Evolutionary conservation across 2,888 invertebrate species (phyloP).

Genomic region (Sphinx pinastri): DNA sequence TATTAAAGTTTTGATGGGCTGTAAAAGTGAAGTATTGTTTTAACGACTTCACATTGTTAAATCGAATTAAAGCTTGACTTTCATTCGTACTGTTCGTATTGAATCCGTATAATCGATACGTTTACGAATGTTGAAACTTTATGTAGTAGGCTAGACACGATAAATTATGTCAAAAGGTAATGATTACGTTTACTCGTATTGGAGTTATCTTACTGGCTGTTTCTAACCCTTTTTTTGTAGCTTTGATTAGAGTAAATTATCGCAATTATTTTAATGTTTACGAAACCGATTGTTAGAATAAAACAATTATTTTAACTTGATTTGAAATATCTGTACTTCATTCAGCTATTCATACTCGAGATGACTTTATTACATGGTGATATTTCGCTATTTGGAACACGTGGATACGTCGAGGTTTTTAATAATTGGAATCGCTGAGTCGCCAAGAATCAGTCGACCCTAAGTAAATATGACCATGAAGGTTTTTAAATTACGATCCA

Average conservation of each 20-base stretch:
- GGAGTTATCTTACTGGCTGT: not conserved
- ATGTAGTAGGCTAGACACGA: slow-evolving; percentile 13
- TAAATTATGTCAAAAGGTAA: slow-evolving; percentile 6
- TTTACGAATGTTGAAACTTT: slow-evolving; percentile 11
- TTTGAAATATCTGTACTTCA: not conserved
- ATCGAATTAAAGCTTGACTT: not conserved
- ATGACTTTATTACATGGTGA: not conserved
- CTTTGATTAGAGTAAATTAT: not conserved
- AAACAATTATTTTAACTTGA: no score
- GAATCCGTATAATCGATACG: not conserved
- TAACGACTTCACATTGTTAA: not conserved
- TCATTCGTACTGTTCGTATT: not conserved
- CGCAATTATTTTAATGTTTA: no score
- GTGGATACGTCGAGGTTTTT: no score
- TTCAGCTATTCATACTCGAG: not conserved
- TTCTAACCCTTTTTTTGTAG: no score
- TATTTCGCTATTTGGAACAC: no score
- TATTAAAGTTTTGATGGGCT: no score
- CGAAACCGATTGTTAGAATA: no score
- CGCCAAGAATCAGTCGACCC: no score
- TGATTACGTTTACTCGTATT: not conserved
- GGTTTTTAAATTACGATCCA: no score
- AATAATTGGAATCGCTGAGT: no score
- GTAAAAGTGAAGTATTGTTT: not conserved
- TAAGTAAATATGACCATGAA: no score